Evolutionary conservation across 2,113 vertebrate species (phyloP).

Genomic region (Macrotis lagotis): DNA sequence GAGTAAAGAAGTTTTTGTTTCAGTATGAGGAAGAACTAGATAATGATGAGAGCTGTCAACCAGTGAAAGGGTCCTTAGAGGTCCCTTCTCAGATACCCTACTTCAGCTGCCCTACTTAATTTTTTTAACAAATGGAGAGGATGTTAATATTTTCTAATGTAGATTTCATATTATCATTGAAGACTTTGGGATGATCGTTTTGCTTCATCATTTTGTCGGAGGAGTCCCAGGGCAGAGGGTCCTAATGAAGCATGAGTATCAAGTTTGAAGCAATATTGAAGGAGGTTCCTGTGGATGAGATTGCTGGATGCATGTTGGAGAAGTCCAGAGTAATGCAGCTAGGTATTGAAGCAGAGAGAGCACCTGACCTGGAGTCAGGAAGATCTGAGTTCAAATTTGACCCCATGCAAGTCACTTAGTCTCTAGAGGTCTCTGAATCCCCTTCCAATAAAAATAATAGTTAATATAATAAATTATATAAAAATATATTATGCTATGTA

Average conservation of each 20-base stretch:
- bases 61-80: not conserved
- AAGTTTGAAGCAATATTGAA: not conserved
- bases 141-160: not conserved
- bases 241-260: not conserved
- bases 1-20: not conserved
- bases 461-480: not conserved
- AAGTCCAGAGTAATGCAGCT: not conserved
- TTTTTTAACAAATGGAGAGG: not conserved
- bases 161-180: not conserved
- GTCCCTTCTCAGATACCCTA: not conserved
- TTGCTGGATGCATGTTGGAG: not conserved
- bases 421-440: not conserved
- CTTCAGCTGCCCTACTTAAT: not conserved
- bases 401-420: not conserved
- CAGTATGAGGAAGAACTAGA: not conserved
- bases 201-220: not conserved
- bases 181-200: not conserved
- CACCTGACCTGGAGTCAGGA: not conserved
- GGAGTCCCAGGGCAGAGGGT: not conserved
- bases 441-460: slow-evolving; percentile 28
- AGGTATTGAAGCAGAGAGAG: not conserved
- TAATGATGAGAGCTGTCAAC: not conserved
- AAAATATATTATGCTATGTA: not conserved
- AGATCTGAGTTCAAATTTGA: not conserved
- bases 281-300: not conserved